Percentiles rank a stretch among this genome's conserved stretches.
Evolutionary conservation across 2,113 vertebrate species (phyloP).

Genomic region (Poeciliopsis retropinna): DNA sequence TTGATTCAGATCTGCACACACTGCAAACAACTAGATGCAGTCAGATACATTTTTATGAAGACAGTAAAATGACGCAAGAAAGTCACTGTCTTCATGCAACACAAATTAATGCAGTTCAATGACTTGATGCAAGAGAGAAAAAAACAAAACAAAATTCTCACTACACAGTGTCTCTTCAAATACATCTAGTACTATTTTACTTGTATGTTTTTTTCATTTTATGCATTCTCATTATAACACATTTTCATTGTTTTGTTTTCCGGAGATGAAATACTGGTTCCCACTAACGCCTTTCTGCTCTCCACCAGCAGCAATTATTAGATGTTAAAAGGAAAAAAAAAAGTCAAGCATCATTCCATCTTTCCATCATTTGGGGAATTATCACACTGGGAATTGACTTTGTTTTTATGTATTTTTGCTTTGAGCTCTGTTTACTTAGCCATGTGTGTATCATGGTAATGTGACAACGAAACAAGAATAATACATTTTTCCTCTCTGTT

Average conservation of each 20-base stretch:
- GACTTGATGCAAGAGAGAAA: conserved; percentile 21
- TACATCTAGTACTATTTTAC: conserved; percentile 7
- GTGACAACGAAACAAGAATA: conserved; percentile 29
- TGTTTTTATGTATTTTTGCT: conserved; percentile 40
- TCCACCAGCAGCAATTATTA: conserved; percentile 29
- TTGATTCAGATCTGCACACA: conserved; percentile 43
- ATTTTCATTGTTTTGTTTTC: conserved; percentile 10
- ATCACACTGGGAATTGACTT: conserved; percentile 22
- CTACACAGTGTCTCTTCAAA: not conserved
- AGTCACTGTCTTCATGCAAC: conserved; percentile 19
- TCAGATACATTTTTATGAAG: conserved; percentile 35
- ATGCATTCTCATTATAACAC: conserved; percentile 4
- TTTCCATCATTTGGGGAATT: conserved; percentile 21
- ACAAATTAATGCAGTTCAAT: conserved; percentile 24
- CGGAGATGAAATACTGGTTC: not conserved
- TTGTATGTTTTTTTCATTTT: not conserved
- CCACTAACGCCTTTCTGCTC: not conserved
- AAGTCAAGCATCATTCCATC: not conserved
- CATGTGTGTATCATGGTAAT: conserved; percentile 40
- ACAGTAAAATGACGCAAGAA: conserved; percentile 32
- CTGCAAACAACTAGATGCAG: conserved; percentile 30
- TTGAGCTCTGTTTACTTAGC: conserved; percentile 38
- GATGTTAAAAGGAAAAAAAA: conserved; percentile 17
- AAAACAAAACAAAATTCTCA: not conserved
- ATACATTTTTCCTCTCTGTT: not conserved